Conservation (phyloP, 2,888 invertebrate genomes). For the Synergus japonicus region DNA sequence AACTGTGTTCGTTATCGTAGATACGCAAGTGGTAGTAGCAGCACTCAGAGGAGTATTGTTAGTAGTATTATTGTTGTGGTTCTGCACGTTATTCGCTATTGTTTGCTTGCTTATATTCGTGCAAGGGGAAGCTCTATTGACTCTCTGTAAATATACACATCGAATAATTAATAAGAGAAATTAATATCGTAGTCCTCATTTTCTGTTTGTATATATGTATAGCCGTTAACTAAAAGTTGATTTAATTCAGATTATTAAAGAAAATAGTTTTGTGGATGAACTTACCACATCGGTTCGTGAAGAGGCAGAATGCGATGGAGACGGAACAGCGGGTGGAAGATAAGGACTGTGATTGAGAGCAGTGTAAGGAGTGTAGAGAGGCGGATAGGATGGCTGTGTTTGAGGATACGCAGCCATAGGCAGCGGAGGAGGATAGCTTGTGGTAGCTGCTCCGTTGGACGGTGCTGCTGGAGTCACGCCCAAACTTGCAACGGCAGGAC, state of each 20-base stretch:
- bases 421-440: conserved; percentile 71
- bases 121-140: conserved; percentile 74
- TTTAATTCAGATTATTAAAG: neutral
- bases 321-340: conserved; percentile 81
- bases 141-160: conserved; percentile 63
- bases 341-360: conserved; percentile 87
- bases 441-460: conserved; percentile 76
- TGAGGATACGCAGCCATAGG: conserved; percentile 76
- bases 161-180: neutral
- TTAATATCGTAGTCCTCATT: too few species aligned
- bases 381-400: conserved; percentile 80
- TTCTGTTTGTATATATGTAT: too few species aligned
- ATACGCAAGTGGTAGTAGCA: conserved; percentile 74
- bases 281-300: conserved; percentile 82
- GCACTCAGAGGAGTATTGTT: conserved; percentile 72
- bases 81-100: conserved; percentile 66
- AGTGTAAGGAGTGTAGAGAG: conserved; percentile 89
- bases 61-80: conserved; percentile 61
- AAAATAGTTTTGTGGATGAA: conserved; percentile 46
- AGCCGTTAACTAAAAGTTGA: too few species aligned
- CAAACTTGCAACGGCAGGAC: conserved; percentile 79
- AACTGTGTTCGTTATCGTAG: conserved; percentile 76
- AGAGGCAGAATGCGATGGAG: conserved; percentile 80
- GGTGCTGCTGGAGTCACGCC: conserved; percentile 81
- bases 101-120: conserved; percentile 73